Conservation (phyloP, 2,888 invertebrate genomes). For the Tetheella fluctuosa region DNA sequence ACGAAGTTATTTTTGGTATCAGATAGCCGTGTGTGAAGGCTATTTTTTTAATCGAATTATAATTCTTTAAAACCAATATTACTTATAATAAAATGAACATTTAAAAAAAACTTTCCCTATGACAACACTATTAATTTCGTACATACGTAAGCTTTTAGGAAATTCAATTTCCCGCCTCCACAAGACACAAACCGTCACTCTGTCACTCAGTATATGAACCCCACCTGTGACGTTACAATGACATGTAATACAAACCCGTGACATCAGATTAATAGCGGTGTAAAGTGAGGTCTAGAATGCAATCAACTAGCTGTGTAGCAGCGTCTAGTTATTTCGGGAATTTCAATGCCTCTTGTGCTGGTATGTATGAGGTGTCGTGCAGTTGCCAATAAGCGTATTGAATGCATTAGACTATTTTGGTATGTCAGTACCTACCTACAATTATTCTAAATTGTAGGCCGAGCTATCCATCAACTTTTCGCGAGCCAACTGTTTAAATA, state of each 20-base stretch:
- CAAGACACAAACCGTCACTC: constrained; percentile 5
- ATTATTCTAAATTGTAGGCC: too few relatives aligned
- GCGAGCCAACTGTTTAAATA: too few relatives aligned
- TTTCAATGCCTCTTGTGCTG: neutral
- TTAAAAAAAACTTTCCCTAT: neutral
- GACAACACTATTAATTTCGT: constrained; percentile 1
- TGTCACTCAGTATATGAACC: constrained; percentile 5
- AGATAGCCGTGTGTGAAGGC: too few relatives aligned
- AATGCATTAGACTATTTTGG: too few relatives aligned
- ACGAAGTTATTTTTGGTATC: too few relatives aligned
- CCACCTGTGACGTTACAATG: neutral
- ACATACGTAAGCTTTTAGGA: neutral
- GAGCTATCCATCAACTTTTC: too few relatives aligned
- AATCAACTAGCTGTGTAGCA: neutral
- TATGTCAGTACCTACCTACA: too few relatives aligned
- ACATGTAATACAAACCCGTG: neutral
- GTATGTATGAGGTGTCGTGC: neutral
- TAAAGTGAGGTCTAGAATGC: neutral
- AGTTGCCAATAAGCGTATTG: neutral
- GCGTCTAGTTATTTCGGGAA: neutral
- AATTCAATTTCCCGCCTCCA: constrained; percentile 2
- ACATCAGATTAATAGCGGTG: constrained; percentile 4
- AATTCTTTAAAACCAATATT: too few relatives aligned
- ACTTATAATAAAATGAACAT: too few relatives aligned
- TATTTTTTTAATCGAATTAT: too few relatives aligned